These are phyloP conservation scores for Pseudococcus jackbeardsleyi DNA, from an alignment of 2,888 invertebrate genomes.

Conservation along the genomic window DNA sequence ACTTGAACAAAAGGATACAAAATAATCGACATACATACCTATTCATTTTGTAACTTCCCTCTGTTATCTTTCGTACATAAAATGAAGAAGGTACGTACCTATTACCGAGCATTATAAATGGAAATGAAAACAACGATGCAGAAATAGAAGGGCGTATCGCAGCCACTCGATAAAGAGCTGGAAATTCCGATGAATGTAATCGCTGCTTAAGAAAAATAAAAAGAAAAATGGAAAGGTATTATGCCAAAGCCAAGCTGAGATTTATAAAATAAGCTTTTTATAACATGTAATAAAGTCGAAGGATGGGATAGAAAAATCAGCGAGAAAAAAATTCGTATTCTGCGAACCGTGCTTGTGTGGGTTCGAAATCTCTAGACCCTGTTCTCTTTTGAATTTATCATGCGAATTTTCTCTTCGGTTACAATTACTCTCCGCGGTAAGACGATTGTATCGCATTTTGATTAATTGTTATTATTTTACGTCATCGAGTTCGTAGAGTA, in stretches of 20 bases:
- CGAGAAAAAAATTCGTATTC: slow-evolving; percentile 4
- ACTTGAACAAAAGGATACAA: too few species aligned
- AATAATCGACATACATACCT: too few species aligned
- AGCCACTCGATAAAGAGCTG: too few species aligned
- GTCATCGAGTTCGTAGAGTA: neutral
- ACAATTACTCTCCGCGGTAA: neutral
- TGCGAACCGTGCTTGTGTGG: neutral
- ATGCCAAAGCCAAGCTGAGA: neutral
- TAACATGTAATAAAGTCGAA: neutral
- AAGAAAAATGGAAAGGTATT: neutral
- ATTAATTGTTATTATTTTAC: slow-evolving; percentile 22
- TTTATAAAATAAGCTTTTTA: slow-evolving; percentile 32
- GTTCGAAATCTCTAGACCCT: neutral
- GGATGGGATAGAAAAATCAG: neutral
- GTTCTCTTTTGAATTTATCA: neutral
- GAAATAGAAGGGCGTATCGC: too few species aligned
- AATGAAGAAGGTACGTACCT: too few species aligned
- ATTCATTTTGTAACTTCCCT: too few species aligned
- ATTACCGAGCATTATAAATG: too few species aligned
- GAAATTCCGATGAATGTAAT: neutral
- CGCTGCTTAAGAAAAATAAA: neutral
- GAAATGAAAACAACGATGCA: neutral
- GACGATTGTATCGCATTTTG: slow-evolving; percentile 32
- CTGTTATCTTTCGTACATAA: too few species aligned
- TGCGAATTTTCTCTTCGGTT: neutral